Conservation (phyloP, 2,797 vertebrate genomes). For the Pempheris klunzingeri region DNA sequence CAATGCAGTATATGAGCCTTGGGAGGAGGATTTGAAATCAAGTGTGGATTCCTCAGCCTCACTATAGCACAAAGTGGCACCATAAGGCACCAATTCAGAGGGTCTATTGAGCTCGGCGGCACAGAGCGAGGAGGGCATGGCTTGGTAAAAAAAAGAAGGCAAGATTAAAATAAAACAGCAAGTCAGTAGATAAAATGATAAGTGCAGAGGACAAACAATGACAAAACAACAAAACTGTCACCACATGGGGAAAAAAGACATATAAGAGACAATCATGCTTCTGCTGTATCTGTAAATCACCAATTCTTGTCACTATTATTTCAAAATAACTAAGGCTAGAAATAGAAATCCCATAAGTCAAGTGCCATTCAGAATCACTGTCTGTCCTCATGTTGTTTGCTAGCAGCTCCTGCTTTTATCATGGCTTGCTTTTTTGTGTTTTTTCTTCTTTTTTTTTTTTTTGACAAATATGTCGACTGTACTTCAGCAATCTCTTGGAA, state of each 20-base stretch:
- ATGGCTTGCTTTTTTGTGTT: conserved; percentile 41
- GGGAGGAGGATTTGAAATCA: conserved; percentile 59
- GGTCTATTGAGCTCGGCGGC: conserved; percentile 39
- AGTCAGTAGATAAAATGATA: conserved; percentile 33
- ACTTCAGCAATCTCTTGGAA: conserved; percentile 46
- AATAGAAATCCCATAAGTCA: conserved; percentile 66
- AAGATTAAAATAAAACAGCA: conserved; percentile 21
- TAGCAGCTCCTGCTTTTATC: conserved; percentile 54
- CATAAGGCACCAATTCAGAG: conserved; percentile 48
- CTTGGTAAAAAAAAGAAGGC: conserved; percentile 16
- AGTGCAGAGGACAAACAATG: conserved; percentile 29
- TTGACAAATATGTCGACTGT: conserved; percentile 51
- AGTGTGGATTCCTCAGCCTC: conserved; percentile 49
- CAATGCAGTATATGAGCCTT: conserved; percentile 56
- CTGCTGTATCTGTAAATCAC: conserved; percentile 37
- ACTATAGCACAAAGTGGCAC: conserved; percentile 49
- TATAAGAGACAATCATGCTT: conserved; percentile 25
- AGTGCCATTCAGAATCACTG: conserved; percentile 54
- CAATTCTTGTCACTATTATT: conserved; percentile 47
- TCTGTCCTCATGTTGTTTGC: conserved; percentile 45
- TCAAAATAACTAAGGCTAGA: conserved; percentile 52
- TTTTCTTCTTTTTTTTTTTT: background rate
- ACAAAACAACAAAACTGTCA: conserved; percentile 41
- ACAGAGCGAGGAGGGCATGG: conserved; percentile 16
- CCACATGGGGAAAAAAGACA: conserved; percentile 21